Evolutionary conservation across 2,888 invertebrate genomes (phyloP), one percentile per base, ranked within the genome.

Genomic region (Eristalinus aeneus): DNA sequence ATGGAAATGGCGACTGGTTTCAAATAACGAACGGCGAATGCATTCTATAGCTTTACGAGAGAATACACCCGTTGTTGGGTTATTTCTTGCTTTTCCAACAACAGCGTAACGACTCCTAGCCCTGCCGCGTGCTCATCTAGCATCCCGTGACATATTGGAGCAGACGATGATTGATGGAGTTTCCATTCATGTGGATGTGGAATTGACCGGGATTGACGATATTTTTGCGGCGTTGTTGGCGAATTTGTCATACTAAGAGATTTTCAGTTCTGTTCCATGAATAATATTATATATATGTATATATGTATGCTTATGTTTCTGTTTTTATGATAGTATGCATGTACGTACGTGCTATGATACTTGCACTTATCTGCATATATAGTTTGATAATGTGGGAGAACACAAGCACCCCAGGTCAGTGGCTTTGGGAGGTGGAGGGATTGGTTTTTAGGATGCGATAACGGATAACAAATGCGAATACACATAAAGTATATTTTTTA

Each of bases 111-210:
- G 22, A 36, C 63, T 61, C 31, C 63, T 11, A 39, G n/a, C 54
- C 27, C 53, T n/a, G 16, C 39, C 46, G 23, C 46, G 22, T 53
- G 46, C 46, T 46, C 46, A 46, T 46, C 46, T 46, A 46, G 46
- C 46, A 46, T 46, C 64, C 65, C 65, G 23, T 58, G 71, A 71
- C 71, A 71, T 71, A 71, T 71, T 71, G 71, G 60, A 71, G 60
- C 60, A 36, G 60, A 60, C 60, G 58, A 71, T 60, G 71, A 71
- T 71, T 71, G 71, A 71, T 71, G 60, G 60, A 60, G 39, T 71
- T 71, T 58, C 46, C 60, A 71, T 71, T 71, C 60, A 58, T 68
- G 68, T 68, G 32, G 67, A 64, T 68, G 54, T 68, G 67, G 67
- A 67, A 39, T 46, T 67, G 67, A 67, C 32, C 68, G 31, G 68